Evolutionary conservation across 2,888 invertebrate genomes (phyloP).

Genomic region (Lasioglossum oenotherae): DNA sequence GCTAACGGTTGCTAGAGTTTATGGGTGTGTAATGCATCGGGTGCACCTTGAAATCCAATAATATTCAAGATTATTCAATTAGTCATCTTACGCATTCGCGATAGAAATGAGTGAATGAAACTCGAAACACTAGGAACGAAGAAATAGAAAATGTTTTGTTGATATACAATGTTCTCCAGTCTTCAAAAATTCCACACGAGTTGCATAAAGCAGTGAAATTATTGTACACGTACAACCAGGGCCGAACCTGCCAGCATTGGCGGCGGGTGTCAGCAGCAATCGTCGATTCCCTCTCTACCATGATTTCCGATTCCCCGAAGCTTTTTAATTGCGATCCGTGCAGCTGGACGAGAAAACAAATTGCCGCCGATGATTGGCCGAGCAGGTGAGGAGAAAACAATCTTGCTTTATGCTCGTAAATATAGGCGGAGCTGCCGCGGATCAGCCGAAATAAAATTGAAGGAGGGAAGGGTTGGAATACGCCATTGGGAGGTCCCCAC

Average conservation of each 20-base stretch:
- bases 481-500: neutral
- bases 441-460: constrained; percentile 23
- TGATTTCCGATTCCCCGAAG: neutral
- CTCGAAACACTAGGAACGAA: neutral
- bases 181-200: neutral
- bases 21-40: neutral
- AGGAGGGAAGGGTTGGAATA: neutral
- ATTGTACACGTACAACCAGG: neutral
- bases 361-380: constrained; percentile 3
- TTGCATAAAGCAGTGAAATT: neutral
- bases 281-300: neutral
- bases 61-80: neutral
- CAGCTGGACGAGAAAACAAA: constrained; percentile 1
- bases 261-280: neutral
- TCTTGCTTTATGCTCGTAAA: constrained; percentile 20
- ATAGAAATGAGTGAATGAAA: neutral
- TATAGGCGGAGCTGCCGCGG: constrained; percentile 40
- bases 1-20: neutral
- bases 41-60: neutral
- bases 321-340: neutral
- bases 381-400: constrained; percentile 9
- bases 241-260: neutral
- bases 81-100: neutral
- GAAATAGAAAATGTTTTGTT: neutral
- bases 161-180: too few relatives aligned